A percentile compares a stretch with the other conserved stretches of the same genome.
phyloP scores from a whole-genome alignment of 2,888 invertebrate genomes.

The Rhaphigaster nebulosa region DNA sequence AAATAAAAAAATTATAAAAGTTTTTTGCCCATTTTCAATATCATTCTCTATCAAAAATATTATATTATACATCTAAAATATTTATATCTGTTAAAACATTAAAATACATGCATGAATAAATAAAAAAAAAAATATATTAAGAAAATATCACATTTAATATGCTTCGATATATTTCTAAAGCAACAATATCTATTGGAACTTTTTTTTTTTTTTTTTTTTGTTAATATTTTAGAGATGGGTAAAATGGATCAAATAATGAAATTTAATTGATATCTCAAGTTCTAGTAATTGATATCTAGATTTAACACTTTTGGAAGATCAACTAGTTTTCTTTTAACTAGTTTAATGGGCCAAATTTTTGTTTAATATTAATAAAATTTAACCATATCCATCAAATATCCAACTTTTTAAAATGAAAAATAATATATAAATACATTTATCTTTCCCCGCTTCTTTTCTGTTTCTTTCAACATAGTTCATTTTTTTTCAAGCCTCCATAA shows the following conservation, averaged over 20 bases:
- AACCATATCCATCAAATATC: neutral
- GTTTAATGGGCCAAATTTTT: neutral
- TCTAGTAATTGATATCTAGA: neutral
- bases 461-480: neutral
- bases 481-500: neutral
- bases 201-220: neutral
- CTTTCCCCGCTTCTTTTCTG: neutral
- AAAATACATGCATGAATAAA: slow-evolving; percentile 27
- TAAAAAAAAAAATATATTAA: neutral
- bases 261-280: neutral
- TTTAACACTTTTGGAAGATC: neutral
- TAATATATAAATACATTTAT: neutral
- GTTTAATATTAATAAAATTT: neutral
- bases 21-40: neutral
- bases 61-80: neutral
- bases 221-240: slow-evolving; percentile 38
- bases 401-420: neutral
- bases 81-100: slow-evolving; percentile 10
- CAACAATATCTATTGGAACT: slow-evolving; percentile 20
- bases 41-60: slow-evolving; percentile 17
- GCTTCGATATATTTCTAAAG: slow-evolving; percentile 19
- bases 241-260: neutral
- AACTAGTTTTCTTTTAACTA: neutral
- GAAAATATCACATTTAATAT: slow-evolving; percentile 47
- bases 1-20: neutral